These are phyloP conservation scores for Cyprinus carpio DNA, from an alignment of 2,113 vertebrate species.

Conservation along the genomic window DNA sequence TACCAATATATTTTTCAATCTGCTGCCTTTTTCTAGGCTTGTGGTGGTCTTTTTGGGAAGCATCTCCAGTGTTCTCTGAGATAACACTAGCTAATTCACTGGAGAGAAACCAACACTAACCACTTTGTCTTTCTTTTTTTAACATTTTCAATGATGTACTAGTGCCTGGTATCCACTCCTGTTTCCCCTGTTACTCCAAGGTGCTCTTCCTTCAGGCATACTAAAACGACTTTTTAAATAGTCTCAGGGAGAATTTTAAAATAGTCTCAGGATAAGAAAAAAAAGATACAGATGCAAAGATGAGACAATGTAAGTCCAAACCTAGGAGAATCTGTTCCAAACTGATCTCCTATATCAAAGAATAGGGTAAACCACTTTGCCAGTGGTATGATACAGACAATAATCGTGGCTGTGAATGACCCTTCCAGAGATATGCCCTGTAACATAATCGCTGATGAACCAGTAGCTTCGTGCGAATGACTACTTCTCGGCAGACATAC, in stretches of 20 bases:
- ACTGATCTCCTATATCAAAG: not conserved
- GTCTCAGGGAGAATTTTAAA: too few species aligned
- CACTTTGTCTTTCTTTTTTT: not conserved
- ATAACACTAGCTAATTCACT: not conserved
- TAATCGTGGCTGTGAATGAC: not conserved
- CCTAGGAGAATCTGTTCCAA: slow-evolving; percentile 21
- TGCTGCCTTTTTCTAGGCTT: slow-evolving; percentile 58
- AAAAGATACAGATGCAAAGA: not conserved
- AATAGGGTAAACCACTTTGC: not conserved
- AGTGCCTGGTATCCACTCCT: not conserved
- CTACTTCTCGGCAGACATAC: too few species aligned
- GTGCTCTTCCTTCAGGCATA: not conserved
- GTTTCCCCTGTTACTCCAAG: not conserved
- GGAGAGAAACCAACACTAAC: not conserved
- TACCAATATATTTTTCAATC: not conserved
- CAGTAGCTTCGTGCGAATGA: too few species aligned
- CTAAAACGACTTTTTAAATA: not conserved
- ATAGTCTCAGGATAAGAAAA: too few species aligned
- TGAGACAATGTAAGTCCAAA: not conserved
- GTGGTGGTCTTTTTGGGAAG: slow-evolving; percentile 30
- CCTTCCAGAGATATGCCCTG: too few species aligned
- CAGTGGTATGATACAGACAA: not conserved
- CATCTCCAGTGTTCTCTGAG: not conserved
- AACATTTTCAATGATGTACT: not conserved
- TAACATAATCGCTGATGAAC: not conserved